Base-by-base conservation (phyloP, 2,113 vertebrate species). In the Dicrurus megarhynchus region DNA sequence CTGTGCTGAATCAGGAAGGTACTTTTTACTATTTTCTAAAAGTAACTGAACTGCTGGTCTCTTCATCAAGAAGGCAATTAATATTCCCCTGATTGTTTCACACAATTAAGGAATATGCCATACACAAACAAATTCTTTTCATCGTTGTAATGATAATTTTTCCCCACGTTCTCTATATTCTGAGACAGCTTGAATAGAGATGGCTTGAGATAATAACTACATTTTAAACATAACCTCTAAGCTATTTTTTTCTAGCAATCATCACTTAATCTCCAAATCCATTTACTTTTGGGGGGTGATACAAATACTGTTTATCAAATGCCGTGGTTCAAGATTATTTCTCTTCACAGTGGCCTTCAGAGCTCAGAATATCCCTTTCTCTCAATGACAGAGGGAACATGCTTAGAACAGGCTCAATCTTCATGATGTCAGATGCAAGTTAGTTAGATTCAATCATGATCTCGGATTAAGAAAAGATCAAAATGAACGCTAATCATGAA, bases 21-120 rank as follows among this genome's bases (percentile, higher is more conserved):
- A 53, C 14, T 56, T 96, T 95, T 89, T 75, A 87, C 21, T 90
- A 1, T 80, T 95, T 94, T 84, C 61, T 74, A 52, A 70, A 83
- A 92, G 70, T 49, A 90, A 87, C 59, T 49, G 83, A 95, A 64
- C 11, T 78, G 32, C 44, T 83, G 35, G 26, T 83, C 26, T 94
- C 37, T 84, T 95, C 64, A 92, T 86, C 41, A 94, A 53, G 65
- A 46, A 82, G 37, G 57, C 14, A 74, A 95, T 96, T 92, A 96
- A 95, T 95, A 94, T 32, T 76, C 18, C 33, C 47, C n/a, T 76
- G 67, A 63, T 78, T 87, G 13, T 81, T 97, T 75, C 68, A 68
- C 55, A 69, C 57, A 91, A 79, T 65, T 82, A 73, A 88, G 39
- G 46, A 50, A 55, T 55, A 55, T 37, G 14, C 14, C 55, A 68